Evolutionary conservation across 2,888 invertebrate genomes (phyloP), one percentile per base, ranked within the genome.

Genomic region (Tigriopus californicus): DNA sequence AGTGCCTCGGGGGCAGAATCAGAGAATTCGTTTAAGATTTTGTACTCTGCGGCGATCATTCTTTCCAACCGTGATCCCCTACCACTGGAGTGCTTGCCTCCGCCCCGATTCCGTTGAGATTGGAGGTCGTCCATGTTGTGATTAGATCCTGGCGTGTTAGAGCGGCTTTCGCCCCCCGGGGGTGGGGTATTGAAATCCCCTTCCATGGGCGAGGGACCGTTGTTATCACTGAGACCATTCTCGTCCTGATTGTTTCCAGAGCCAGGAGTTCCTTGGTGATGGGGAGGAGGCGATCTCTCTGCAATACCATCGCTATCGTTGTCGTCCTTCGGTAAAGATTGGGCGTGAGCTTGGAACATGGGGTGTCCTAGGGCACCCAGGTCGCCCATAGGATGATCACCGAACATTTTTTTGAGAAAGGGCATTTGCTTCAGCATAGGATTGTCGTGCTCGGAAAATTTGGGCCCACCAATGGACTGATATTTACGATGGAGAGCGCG

Each of bases 41-140:
- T 59, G 49, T 59, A 59, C 33, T 59, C 59, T 12, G 59, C 59
- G 15, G 59, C 59, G 18, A 59, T 59, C 59, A 59, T 59, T 40
- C 59, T 33, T 42, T 59, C 59, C 15, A 59, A 42, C 18, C 59
- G 51, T 13, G 49, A 49, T 22, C 59, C 59, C 4, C 59, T 33
- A 6, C 59, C 59, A 15, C 48, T 48, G 24, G 41, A 15, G 25
- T 52, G n/a, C 15, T 49, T 24, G 24, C 24, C 12, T 13, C 56
- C 56, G n/a, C 58, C 58, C 12, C 48, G 42, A 13, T 24, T 20
- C 2, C 25, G 24, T n/a, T 46, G 24, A 1, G 8, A 3, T n/a
- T 44, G 6, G 11, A 44, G 20, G 22, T 42, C 24, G 41, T 15
- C 46, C n/a, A 20, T 22, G 15, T 42, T 13, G 22, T 22, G 20